Evolutionary conservation across 2,797 vertebrate genomes (phyloP).

Genomic region (Melanogrammus aeglefinus): DNA sequence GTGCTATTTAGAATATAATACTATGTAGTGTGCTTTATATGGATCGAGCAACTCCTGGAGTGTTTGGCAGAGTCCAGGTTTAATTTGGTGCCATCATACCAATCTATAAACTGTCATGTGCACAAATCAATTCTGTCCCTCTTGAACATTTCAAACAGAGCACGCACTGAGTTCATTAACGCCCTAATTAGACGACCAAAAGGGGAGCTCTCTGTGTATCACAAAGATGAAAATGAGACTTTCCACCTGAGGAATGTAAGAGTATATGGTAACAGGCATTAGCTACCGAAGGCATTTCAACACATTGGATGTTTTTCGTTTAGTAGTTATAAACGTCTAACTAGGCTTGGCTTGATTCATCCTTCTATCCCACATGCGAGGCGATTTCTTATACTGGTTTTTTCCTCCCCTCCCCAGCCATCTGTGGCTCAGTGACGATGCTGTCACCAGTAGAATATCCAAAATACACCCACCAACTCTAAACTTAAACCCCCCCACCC

Average conservation of each 20-base stretch:
- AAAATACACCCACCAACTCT: not conserved
- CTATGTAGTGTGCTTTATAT: not conserved
- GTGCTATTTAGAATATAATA: not conserved
- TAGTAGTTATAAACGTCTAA: constrained; percentile 20
- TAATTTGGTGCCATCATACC: not conserved
- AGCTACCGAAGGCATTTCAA: constrained; percentile 29
- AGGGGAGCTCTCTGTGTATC: not conserved
- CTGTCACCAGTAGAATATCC: not conserved
- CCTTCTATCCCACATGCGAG: constrained; percentile 43
- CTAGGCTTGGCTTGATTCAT: constrained; percentile 26
- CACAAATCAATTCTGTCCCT: too few relatives aligned
- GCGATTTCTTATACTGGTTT: constrained; percentile 40
- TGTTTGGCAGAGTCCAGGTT: not conserved
- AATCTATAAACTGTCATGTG: not conserved
- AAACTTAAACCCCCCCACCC: constrained; percentile 41
- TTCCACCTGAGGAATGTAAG: constrained; percentile 63
- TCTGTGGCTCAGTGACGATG: not conserved
- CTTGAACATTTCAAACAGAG: not conserved
- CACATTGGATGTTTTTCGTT: constrained; percentile 32
- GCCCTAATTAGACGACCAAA: not conserved
- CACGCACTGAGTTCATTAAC: not conserved
- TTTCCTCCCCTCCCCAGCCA: constrained; percentile 13
- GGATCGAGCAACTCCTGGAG: not conserved
- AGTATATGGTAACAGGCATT: constrained; percentile 37
- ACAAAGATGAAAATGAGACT: constrained; percentile 36